These are phyloP conservation scores for Celastrina argiolus DNA, from an alignment of 2,888 invertebrate genomes.

Conservation along the genomic window DNA sequence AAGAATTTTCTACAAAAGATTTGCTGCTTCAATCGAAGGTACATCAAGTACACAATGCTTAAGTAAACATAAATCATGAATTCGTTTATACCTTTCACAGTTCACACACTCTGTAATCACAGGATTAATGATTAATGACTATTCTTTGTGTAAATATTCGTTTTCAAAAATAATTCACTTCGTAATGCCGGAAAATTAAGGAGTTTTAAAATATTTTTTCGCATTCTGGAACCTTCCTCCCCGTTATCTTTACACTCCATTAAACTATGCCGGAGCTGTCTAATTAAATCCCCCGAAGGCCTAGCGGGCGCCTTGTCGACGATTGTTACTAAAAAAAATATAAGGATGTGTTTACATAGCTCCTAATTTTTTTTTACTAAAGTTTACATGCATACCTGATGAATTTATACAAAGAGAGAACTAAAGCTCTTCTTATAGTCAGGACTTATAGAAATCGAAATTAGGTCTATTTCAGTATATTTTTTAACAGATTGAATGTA, in stretches of 20 bases:
- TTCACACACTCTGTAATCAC: too few relatives aligned
- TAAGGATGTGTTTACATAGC: conserved; percentile 31
- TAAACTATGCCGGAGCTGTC: conserved; percentile 54
- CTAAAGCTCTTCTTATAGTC: too few relatives aligned
- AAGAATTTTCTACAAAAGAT: too few relatives aligned
- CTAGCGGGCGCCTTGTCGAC: conserved; percentile 44
- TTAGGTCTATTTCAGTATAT: too few relatives aligned
- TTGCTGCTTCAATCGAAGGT: too few relatives aligned
- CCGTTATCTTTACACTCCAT: conserved; percentile 63
- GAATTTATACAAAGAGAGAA: too few relatives aligned
- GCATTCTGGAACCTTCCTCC: conserved; percentile 46
- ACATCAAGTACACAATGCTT: too few relatives aligned
- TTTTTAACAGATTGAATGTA: too few relatives aligned
- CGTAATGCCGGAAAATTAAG: background rate
- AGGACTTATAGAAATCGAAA: too few relatives aligned
- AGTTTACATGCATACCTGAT: too few relatives aligned
- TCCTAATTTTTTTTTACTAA: conserved; percentile 20
- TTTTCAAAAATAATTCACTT: background rate
- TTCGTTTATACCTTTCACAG: too few relatives aligned
- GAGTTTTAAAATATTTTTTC: conserved; percentile 11
- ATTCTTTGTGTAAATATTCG: background rate
- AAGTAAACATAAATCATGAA: too few relatives aligned
- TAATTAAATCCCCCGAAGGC: conserved; percentile 64
- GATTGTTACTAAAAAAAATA: conserved; percentile 46
- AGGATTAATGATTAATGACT: background rate